Percentiles rank a stretch among this genome's conserved stretches.
Evolutionary conservation across 2,888 invertebrate species (phyloP).

Genomic region (Monopis laevigella): DNA sequence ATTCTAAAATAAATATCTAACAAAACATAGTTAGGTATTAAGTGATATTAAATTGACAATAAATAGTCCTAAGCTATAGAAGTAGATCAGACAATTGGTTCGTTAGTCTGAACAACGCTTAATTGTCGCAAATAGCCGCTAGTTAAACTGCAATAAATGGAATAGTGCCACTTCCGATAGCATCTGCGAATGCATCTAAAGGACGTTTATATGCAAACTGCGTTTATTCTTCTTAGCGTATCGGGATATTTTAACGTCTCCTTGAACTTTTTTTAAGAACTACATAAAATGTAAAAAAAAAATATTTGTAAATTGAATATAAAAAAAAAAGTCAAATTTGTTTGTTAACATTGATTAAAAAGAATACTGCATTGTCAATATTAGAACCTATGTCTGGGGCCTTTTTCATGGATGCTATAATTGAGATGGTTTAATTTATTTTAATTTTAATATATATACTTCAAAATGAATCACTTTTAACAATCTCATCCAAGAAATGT

Average conservation of each 20-base stretch:
- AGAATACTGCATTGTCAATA: too few species aligned
- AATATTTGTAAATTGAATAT: neutral
- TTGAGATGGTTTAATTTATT: too few species aligned
- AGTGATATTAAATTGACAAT: neutral
- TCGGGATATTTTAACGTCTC: too few species aligned
- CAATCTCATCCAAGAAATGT: too few species aligned
- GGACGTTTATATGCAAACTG: slow-evolving; percentile 25
- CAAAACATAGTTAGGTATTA: neutral
- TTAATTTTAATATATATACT: too few species aligned
- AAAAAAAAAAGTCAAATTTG: neutral
- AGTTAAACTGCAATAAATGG: slow-evolving; percentile 40
- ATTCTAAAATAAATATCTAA: neutral
- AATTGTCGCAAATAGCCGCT: slow-evolving; percentile 53
- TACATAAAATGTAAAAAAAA: neutral
- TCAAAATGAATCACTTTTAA: too few species aligned
- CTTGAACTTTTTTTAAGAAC: neutral
- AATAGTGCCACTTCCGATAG: slow-evolving; percentile 10
- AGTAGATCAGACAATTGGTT: slow-evolving; percentile 38
- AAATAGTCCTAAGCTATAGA: slow-evolving; percentile 7
- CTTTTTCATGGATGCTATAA: too few species aligned
- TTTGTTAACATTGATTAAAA: too few species aligned
- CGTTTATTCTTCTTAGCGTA: too few species aligned
- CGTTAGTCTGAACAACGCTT: slow-evolving; percentile 43
- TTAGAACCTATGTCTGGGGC: too few species aligned
- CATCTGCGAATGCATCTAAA: slow-evolving; percentile 21